Evolutionary conservation across 1,140 invertebrate species (phyloP), one percentile per base, ranked within the genome.

Genomic region (Telenomus remus): DNA sequence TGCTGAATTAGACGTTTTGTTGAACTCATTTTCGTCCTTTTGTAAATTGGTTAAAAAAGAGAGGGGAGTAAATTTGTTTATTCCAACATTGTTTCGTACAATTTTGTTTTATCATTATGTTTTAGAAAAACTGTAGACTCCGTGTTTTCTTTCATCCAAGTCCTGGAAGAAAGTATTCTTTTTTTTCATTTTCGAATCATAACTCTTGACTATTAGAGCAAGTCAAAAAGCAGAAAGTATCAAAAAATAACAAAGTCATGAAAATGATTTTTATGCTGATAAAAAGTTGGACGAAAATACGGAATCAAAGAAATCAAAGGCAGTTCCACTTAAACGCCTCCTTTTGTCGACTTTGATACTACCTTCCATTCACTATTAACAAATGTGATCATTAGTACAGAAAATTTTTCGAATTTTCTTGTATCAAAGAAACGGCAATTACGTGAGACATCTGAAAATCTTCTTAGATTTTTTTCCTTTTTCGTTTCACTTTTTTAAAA

Each of bases 271-370:
- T 70, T 56, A 43, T 33, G 19, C 11, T 55, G 60, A 49, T 44
- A 46, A 37, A 60, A 60, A 70, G 42, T 19, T 39, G n/a, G n/a
- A 13, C 47, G 14, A 42, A 51, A 56, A 47, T 50, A 60, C 51
- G 48, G 54, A 43, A 71, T 56, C 55, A 59, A 71, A 53, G 59
- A 66, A 75, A 64, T 71, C 73, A 70, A 76, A 76, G 33, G 34
- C 47, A 44, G 46, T 61, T 66, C 60, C 66, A 33, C 56, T 66
- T 69, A 64, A 76, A 64, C 54, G 46, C 33, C 16, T 19, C 53
- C 37, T 44, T 54, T 47, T 65, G 54, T 63, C 65, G 43, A 33
- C 42, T 70, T 76, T 76, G 60, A 70, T 66, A 54, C 56, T 66
- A 61, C 50, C 46, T 63, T 57, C 51, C 43, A 47, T 15, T 54